These are phyloP conservation scores for Eudemis profundana DNA, from an alignment of 2,888 invertebrate species.

Conservation along the genomic window DNA sequence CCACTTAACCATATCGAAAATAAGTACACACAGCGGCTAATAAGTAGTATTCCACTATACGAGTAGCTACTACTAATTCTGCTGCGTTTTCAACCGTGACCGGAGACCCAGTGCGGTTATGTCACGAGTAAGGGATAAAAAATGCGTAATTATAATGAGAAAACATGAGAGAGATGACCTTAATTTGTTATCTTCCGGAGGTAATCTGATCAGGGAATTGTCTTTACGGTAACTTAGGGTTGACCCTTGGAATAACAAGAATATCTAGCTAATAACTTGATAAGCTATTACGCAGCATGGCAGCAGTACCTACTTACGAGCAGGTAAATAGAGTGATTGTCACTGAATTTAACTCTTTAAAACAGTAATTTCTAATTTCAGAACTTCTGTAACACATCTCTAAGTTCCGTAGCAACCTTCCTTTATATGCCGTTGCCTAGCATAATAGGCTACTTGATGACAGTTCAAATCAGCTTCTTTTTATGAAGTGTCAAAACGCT, in stretches of 20 bases:
- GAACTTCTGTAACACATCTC: too few species aligned
- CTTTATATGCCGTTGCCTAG: too few species aligned
- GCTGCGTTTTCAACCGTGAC: conserved; percentile 47
- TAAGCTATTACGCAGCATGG: too few species aligned
- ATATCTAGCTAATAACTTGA: too few species aligned
- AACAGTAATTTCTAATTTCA: too few species aligned
- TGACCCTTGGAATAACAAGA: neutral
- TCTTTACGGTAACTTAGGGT: conserved; percentile 1
- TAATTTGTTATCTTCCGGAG: neutral
- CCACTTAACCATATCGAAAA: conserved; percentile 35
- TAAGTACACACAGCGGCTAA: conserved; percentile 37
- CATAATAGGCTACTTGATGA: too few species aligned
- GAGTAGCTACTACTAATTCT: conserved; percentile 21
- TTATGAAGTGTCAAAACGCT: too few species aligned
- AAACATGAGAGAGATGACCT: conserved; percentile 11
- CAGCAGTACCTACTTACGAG: too few species aligned
- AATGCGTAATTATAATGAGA: conserved; percentile 22
- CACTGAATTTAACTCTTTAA: too few species aligned
- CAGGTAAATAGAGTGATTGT: too few species aligned
- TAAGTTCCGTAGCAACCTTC: too few species aligned
- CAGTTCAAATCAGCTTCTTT: too few species aligned
- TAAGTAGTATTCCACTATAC: conserved; percentile 21
- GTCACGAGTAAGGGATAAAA: conserved; percentile 28
- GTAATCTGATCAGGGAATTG: neutral
- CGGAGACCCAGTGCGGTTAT: conserved; percentile 45